Evolutionary conservation across 2,113 vertebrate species (phyloP).

Genomic region (Stegostoma tigrinum): DNA sequence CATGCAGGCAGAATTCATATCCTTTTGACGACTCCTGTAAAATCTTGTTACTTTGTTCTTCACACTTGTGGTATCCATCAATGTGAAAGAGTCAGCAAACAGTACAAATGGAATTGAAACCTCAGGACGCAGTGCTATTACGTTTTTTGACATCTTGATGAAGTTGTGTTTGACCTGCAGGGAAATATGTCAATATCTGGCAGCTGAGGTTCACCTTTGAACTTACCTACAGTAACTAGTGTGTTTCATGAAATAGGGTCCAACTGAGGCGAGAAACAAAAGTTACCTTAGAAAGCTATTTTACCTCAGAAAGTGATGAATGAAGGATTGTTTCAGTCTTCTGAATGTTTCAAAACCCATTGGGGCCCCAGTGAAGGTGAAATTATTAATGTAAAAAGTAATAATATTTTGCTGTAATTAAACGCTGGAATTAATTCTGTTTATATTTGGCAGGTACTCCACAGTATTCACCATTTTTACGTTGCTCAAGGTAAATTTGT

Average conservation of each 20-base stretch:
- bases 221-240: not conserved
- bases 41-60: slow-evolving; percentile 27
- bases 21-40: slow-evolving; percentile 11
- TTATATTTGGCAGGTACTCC: not conserved
- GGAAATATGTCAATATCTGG: slow-evolving; percentile 27
- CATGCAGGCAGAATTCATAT: not conserved
- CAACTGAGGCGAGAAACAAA: not conserved
- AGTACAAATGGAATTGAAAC: slow-evolving; percentile 34
- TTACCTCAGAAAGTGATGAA: not conserved
- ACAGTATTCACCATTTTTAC: not conserved
- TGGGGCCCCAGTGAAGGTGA: not conserved
- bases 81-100: slow-evolving; percentile 14
- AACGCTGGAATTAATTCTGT: not conserved
- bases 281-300: not conserved
- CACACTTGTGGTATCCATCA: not conserved
- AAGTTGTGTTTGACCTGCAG: slow-evolving; percentile 36
- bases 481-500: not conserved
- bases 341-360: not conserved
- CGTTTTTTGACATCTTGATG: slow-evolving; percentile 36
- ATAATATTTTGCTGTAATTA: not conserved
- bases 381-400: not conserved
- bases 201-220: slow-evolving; percentile 19
- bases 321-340: slow-evolving; percentile 15
- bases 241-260: slow-evolving; percentile 23
- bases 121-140: slow-evolving; percentile 30